Conservation (phyloP, 2,113 vertebrate species). For the Turnix velox region DNA sequence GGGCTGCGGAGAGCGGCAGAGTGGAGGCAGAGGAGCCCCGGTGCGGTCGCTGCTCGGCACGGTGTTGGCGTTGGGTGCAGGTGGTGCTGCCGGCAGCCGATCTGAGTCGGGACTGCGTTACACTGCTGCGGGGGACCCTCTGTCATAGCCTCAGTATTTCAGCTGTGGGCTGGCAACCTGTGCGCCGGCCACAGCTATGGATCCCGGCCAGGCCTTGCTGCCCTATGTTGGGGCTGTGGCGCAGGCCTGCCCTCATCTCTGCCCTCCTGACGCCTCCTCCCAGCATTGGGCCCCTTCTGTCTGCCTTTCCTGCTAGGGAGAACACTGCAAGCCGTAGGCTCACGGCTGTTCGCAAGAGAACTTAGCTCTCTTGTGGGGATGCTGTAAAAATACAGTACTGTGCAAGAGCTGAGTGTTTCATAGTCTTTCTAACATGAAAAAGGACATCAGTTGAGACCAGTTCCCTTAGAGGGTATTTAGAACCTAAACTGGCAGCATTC, state of each 20-base stretch:
- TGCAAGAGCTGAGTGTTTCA: neutral
- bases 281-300: rapidly evolving
- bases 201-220: neutral
- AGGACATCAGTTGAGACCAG: too few relatives aligned
- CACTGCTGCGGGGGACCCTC: rapidly evolving
- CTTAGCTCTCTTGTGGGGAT: rapidly evolving
- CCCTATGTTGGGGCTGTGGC: rapidly evolving
- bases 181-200: rapidly evolving
- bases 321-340: rapidly evolving
- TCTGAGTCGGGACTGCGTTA: rapidly evolving
- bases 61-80: neutral
- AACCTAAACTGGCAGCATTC: neutral
- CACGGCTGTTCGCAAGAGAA: rapidly evolving
- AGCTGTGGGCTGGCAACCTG: neutral
- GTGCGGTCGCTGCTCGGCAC: too few relatives aligned
- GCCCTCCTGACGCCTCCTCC: neutral
- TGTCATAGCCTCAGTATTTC: rapidly evolving
- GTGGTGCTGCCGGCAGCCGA: neutral
- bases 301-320: neutral
- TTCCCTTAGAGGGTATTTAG: neutral
- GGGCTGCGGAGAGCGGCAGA: neutral
- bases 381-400: rapidly evolving
- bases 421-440: neutral
- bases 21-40: neutral
- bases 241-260: rapidly evolving